A percentile compares a stretch with the other conserved stretches of the same genome.
phyloP scores from a whole-genome alignment of 2,888 invertebrate genomes.

The Coleophora deauratella region DNA sequence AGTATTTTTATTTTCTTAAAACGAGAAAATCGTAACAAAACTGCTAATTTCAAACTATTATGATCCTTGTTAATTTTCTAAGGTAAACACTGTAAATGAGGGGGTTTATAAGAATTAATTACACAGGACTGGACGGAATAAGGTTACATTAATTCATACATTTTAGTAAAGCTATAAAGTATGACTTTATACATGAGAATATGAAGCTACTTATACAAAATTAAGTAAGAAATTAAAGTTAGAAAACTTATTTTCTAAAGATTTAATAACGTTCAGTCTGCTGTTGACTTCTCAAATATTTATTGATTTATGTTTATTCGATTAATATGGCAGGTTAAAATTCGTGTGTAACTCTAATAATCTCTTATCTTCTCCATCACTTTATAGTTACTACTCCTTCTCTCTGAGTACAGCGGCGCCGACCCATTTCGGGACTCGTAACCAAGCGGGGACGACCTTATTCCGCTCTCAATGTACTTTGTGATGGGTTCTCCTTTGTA shows the following conservation, averaged over 20 bases:
- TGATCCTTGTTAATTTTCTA: too few species aligned
- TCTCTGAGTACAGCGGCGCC: slow-evolving; percentile 46
- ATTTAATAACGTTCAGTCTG: slow-evolving; percentile 57
- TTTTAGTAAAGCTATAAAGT: slow-evolving; percentile 64
- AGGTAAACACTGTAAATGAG: too few species aligned
- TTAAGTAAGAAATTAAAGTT: slow-evolving; percentile 42
- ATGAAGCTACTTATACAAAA: slow-evolving; percentile 42
- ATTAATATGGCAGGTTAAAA: slow-evolving; percentile 49
- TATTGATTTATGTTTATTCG: slow-evolving; percentile 17
- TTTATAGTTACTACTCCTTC: slow-evolving; percentile 63
- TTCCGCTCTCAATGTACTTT: slow-evolving; percentile 73
- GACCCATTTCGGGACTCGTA: slow-evolving; percentile 52
- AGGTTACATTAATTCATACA: slow-evolving; percentile 37
- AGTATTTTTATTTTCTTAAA: too few species aligned
- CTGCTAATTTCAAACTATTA: too few species aligned
- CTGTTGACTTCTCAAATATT: slow-evolving; percentile 43
- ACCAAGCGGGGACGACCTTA: slow-evolving; percentile 42
- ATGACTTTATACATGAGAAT: slow-evolving; percentile 64
- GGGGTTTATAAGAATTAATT: slow-evolving; percentile 26
- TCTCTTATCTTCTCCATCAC: slow-evolving; percentile 64
- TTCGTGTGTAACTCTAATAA: slow-evolving; percentile 41
- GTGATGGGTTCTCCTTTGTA: slow-evolving; percentile 64
- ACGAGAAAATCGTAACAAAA: too few species aligned
- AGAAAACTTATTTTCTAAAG: slow-evolving; percentile 47
- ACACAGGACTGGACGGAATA: slow-evolving; percentile 51